Conservation (phyloP, 2,888 invertebrate species). For the Lasioglossum zephyrum region DNA sequence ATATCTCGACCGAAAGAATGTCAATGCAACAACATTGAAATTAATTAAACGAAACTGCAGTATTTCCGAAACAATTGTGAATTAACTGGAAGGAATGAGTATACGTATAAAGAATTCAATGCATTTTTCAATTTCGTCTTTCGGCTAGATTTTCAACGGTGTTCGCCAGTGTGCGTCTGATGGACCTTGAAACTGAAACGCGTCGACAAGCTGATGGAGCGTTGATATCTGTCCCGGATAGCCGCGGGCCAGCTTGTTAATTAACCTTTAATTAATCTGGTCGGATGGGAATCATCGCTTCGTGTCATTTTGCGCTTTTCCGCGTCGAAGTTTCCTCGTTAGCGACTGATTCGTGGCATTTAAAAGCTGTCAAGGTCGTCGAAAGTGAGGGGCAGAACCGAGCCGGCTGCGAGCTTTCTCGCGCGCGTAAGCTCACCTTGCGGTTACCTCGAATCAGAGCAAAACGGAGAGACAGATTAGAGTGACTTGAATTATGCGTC, state of each 20-base stretch:
- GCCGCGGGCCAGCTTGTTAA: constrained; percentile 9
- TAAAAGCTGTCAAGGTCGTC: constrained; percentile 30
- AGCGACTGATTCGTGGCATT: constrained; percentile 19
- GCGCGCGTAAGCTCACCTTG: neutral
- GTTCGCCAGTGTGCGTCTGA: neutral
- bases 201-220: neutral
- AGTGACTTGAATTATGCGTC: constrained; percentile 37
- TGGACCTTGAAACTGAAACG: constrained; percentile 18
- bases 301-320: constrained; percentile 30
- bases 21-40: neutral
- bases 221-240: neutral
- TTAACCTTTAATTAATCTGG: constrained; percentile 45
- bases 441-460: constrained; percentile 7
- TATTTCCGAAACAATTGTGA: neutral
- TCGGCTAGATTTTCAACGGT: neutral
- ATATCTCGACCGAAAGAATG: neutral
- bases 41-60: neutral
- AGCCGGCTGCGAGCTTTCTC: neutral
- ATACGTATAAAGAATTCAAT: neutral
- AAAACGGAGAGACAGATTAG: constrained; percentile 29
- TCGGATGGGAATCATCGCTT: neutral
- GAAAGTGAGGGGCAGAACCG: neutral
- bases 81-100: neutral
- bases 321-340: constrained; percentile 42
- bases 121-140: neutral